phyloP scores from a whole-genome alignment of 2,113 vertebrate species.

The Nanger granti region DNA sequence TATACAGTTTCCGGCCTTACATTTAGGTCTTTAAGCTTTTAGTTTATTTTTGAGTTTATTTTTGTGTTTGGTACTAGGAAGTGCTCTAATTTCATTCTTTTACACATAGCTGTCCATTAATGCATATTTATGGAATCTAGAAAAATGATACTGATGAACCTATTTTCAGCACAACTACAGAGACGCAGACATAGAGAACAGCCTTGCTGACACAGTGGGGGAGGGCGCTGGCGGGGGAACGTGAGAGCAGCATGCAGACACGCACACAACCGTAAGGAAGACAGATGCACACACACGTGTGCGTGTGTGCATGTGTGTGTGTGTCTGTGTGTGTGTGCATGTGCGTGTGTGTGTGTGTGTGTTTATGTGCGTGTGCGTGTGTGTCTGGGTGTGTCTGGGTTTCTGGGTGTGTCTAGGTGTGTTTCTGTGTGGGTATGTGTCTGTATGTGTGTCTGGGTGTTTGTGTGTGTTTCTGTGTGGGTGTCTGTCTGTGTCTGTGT shows the following conservation, averaged over 20 bases:
- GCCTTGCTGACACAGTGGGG: not conserved
- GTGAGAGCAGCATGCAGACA: fast-evolving
- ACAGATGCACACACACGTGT: fast-evolving
- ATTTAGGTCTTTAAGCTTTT: not conserved
- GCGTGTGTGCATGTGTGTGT: no score
- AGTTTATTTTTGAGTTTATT: not conserved
- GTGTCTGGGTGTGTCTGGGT: no score
- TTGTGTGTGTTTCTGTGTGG: no score
- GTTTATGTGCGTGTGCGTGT: no score
- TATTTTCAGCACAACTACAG: not conserved
- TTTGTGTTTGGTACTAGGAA: not conserved
- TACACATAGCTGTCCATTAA: not conserved
- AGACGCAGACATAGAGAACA: not conserved
- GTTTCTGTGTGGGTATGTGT: no score
- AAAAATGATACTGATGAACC: not conserved
- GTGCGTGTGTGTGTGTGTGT: no score
- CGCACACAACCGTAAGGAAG: fast-evolving
- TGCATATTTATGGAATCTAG: not conserved
- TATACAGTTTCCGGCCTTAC: not conserved
- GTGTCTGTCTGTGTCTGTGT: no score
- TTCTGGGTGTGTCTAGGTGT: no score
- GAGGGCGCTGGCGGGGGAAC: fast-evolving
- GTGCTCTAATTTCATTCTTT: not conserved
- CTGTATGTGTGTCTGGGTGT: no score
- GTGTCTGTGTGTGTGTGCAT: no score